A percentile compares a stretch with the other conserved stretches of the same genome.
phyloP scores from a whole-genome alignment of 1,140 invertebrate species.

The Radopholus similis region DNA sequence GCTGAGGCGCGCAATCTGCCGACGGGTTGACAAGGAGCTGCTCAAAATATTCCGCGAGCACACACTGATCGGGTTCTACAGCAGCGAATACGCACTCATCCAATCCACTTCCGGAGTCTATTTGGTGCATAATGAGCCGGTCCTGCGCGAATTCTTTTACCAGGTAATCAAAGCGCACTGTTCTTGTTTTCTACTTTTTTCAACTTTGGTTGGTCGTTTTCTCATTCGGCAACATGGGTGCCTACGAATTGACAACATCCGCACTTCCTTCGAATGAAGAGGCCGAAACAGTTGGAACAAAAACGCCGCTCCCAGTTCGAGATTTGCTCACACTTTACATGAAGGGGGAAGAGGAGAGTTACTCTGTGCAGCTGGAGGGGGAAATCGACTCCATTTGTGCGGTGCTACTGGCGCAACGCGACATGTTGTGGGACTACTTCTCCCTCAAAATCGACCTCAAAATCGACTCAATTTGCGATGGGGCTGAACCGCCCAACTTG shows the following conservation, averaged over 20 bases:
- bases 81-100: conserved; percentile 8
- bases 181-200: conserved; percentile 3
- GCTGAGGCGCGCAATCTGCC: conserved; percentile 23
- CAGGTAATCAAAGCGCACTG: conserved; percentile 20
- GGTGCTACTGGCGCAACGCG: conserved; percentile 7
- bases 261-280: not conserved
- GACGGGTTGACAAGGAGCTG: conserved; percentile 19
- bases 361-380: not conserved
- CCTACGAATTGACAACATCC: conserved; percentile 13
- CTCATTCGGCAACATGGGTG: conserved; percentile 31
- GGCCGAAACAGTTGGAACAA: too few species aligned
- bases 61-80: conserved; percentile 24
- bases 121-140: conserved; percentile 5
- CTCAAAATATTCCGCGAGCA: conserved; percentile 26
- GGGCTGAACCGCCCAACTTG: too few species aligned
- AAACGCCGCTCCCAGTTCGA: not conserved
- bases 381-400: not conserved
- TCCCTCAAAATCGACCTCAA: conserved; percentile 30
- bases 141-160: conserved; percentile 28
- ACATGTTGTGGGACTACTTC: conserved; percentile 31
- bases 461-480: too few species aligned
- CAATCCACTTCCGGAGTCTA: conserved; percentile 16
- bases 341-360: not conserved
- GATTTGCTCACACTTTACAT: conserved; percentile 20
- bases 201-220: conserved; percentile 33